A percentile compares a stretch with the other conserved stretches of the same genome.
Conservation (phyloP, 2,888 invertebrate species). For the Pinctada fucata region DNA sequence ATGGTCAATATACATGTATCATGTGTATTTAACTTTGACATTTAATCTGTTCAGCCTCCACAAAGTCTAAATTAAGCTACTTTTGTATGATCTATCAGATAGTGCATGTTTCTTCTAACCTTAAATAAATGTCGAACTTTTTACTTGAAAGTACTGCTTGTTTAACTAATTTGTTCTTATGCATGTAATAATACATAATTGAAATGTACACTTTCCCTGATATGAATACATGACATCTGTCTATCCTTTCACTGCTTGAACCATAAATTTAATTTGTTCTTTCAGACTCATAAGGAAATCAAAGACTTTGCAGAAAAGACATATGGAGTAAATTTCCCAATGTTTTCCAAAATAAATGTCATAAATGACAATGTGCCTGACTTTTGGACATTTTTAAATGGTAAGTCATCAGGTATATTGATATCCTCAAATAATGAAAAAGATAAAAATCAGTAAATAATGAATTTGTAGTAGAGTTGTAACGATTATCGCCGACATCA, state of each 20-base stretch:
- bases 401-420: constrained; percentile 49
- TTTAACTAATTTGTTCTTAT: not conserved
- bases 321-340: constrained; percentile 78
- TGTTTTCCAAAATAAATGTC: constrained; percentile 78
- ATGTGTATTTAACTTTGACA: no score
- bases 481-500: no score
- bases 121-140: not conserved
- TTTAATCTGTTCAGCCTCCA: no score
- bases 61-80: no score
- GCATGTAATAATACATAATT: not conserved
- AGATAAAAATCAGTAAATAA: no score
- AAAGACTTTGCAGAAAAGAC: constrained; percentile 70
- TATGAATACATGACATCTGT: not conserved
- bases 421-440: no score
- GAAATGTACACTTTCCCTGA: not conserved
- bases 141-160: no score
- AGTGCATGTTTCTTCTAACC: no score
- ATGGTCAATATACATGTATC: no score
- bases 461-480: no score
- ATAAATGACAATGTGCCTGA: constrained; percentile 71
- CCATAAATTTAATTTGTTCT: not conserved
- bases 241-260: not conserved
- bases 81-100: no score
- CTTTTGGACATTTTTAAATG: constrained; percentile 73
- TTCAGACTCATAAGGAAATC: constrained; percentile 66